These are phyloP conservation scores for Anhinga rufa DNA, from an alignment of 2,113 vertebrate species.

Conservation along the genomic window DNA sequence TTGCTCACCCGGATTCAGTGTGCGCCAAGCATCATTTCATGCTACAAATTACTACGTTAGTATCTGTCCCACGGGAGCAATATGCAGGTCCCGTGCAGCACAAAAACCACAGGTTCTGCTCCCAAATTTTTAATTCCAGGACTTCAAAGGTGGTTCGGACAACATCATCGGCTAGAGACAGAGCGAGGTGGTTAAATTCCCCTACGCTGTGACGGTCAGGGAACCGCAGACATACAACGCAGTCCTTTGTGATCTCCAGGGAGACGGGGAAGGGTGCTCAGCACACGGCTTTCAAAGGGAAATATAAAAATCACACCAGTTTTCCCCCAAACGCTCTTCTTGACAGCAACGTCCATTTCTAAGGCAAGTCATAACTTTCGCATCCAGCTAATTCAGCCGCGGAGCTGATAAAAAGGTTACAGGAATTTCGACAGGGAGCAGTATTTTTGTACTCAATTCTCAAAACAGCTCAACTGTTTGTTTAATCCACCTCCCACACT, in stretches of 20 bases:
- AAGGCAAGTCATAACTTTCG: background rate
- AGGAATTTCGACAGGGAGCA: background rate
- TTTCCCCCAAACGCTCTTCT: background rate
- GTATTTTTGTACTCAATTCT: background rate
- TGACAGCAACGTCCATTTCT: background rate
- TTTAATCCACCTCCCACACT: background rate
- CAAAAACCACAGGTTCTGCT: background rate
- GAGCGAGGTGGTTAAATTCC: background rate
- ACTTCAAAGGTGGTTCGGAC: background rate
- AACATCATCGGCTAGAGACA: background rate
- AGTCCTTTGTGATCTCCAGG: background rate
- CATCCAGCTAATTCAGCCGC: background rate
- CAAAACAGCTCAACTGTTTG: background rate
- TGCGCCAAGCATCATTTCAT: fast-evolving
- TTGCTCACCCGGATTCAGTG: background rate
- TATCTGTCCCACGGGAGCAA: background rate
- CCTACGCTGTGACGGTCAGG: fast-evolving
- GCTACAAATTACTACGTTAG: background rate
- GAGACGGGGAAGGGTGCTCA: background rate
- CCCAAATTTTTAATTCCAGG: background rate
- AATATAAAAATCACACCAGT: background rate
- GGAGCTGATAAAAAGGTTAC: background rate
- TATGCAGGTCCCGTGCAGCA: fast-evolving
- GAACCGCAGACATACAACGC: background rate
- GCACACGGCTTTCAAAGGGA: background rate